phyloP scores from a whole-genome alignment of 1,140 invertebrate genomes.

The Arctopsyche grandis region DNA sequence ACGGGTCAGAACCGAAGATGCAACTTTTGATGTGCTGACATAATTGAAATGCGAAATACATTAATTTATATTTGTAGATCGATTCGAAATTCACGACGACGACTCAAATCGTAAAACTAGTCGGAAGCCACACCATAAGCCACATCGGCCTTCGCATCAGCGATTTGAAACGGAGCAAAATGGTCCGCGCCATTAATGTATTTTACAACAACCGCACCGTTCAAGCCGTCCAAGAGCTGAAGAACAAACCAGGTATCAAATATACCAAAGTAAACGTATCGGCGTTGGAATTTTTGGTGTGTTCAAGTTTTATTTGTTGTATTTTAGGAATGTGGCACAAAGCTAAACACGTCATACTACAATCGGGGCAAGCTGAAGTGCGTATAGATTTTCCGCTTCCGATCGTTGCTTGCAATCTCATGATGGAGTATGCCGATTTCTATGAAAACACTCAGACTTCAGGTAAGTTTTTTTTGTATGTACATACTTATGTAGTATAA shows the following conservation, averaged over 20 bases:
- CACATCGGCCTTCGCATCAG: conserved; percentile 93
- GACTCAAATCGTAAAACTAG: conserved; percentile 96
- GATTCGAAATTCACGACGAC: conserved; percentile 98
- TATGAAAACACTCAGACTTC: conserved; percentile 88
- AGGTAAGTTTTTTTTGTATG: conserved; percentile 56
- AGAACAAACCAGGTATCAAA: conserved; percentile 82
- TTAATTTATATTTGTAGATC: conserved; percentile 63
- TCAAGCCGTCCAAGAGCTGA: conserved; percentile 95
- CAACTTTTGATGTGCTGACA: no score
- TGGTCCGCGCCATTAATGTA: conserved; percentile 95
- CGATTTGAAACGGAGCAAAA: conserved; percentile 96
- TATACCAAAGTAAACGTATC: neutral
- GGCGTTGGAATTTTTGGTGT: neutral
- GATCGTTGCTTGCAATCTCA: conserved; percentile 97
- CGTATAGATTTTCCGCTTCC: conserved; percentile 95
- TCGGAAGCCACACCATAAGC: conserved; percentile 94
- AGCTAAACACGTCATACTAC: conserved; percentile 89
- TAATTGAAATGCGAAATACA: no score
- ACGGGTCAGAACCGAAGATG: conserved; percentile 69
- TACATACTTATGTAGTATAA: no score
- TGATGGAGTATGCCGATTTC: conserved; percentile 98
- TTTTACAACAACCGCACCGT: conserved; percentile 97
- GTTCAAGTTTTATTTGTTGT: conserved; percentile 23
- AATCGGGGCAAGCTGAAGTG: conserved; percentile 93
- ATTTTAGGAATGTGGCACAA: conserved; percentile 90